phyloP scores from a whole-genome alignment of 1,140 invertebrate genomes.

The Drosophila ambigua region DNA sequence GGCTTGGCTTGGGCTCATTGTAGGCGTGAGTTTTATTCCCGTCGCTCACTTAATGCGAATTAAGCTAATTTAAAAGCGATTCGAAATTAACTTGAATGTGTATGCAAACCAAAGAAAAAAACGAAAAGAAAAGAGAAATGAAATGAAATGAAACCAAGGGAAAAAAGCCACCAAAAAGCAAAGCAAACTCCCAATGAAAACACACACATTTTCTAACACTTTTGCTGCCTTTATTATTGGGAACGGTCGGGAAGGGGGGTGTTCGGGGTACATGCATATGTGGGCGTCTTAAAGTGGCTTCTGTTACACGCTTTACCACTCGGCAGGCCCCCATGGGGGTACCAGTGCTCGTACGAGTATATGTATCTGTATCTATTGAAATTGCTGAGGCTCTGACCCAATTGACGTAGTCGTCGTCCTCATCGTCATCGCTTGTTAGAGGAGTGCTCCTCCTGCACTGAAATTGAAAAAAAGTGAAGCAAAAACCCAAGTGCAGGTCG shows the following conservation, averaged over 20 bases:
- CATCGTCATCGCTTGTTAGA: conserved; percentile 59
- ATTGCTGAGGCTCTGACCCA: conserved; percentile 74
- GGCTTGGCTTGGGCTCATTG: conserved; percentile 30
- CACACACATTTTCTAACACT: conserved; percentile 42
- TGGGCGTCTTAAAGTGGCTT: conserved; percentile 77
- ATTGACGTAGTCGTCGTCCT: conserved; percentile 70
- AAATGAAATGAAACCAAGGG: conserved; percentile 10
- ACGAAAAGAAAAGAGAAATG: conserved; percentile 21
- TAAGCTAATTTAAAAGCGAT: conserved; percentile 83
- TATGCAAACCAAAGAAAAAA: conserved; percentile 35
- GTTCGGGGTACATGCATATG: conserved; percentile 37
- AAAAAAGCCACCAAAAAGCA: background rate
- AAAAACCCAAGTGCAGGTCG: conserved; percentile 50
- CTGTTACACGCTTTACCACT: conserved; percentile 46
- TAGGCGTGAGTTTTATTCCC: conserved; percentile 81
- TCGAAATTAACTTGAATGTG: conserved; percentile 82
- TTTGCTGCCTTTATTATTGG: conserved; percentile 25
- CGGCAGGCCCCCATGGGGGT: conserved; percentile 20
- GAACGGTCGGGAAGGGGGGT: conserved; percentile 19
- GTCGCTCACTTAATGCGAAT: conserved; percentile 74
- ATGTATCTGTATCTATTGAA: conserved; percentile 70
- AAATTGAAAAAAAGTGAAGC: conserved; percentile 40
- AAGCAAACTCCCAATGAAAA: conserved; percentile 4
- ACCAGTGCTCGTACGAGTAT: no score
- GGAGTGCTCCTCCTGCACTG: conserved; percentile 38